A percentile compares a stretch with the other conserved stretches of the same genome.
phyloP scores from a whole-genome alignment of 2,113 vertebrate genomes.

The Perccottus glenii region DNA sequence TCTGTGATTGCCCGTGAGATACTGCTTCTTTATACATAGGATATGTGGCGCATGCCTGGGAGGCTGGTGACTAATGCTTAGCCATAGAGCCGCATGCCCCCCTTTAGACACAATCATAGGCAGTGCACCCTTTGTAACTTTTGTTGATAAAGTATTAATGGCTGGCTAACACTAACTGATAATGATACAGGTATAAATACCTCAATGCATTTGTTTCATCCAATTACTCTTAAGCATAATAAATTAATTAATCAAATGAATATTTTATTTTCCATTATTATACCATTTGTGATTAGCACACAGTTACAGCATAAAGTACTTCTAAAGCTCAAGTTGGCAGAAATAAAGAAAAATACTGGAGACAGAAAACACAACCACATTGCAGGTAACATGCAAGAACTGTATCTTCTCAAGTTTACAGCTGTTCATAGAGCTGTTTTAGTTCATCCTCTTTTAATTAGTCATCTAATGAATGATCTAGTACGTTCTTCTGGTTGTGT shows the following conservation, averaged over 20 bases:
- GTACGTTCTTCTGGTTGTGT: too few species aligned
- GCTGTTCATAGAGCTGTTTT: too few species aligned
- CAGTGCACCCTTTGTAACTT: constrained; percentile 20
- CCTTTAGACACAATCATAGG: constrained; percentile 4
- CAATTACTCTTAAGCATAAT: constrained; percentile 12
- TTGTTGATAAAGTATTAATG: constrained; percentile 6
- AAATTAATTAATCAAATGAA: not conserved
- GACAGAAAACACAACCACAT: too few species aligned
- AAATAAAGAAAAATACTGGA: too few species aligned
- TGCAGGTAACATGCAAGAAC: too few species aligned
- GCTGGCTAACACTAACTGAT: constrained; percentile 41
- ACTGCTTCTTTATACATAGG: constrained; percentile 52
- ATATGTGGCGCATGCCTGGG: constrained; percentile 43
- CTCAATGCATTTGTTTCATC: not conserved
- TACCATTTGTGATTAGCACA: too few species aligned
- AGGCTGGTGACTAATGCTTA: constrained; percentile 59
- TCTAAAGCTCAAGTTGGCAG: too few species aligned
- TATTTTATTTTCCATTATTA: too few species aligned
- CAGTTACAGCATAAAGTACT: too few species aligned
- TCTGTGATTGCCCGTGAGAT: constrained; percentile 63
- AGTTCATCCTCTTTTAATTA: too few species aligned
- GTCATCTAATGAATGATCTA: too few species aligned
- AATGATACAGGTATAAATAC: not conserved
- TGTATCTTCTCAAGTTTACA: too few species aligned
- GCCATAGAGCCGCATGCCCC: constrained; percentile 50